Percentiles rank a stretch among this genome's conserved stretches.
phyloP scores from a whole-genome alignment of 2,797 vertebrate species.

The Cottoperca gobio region DNA sequence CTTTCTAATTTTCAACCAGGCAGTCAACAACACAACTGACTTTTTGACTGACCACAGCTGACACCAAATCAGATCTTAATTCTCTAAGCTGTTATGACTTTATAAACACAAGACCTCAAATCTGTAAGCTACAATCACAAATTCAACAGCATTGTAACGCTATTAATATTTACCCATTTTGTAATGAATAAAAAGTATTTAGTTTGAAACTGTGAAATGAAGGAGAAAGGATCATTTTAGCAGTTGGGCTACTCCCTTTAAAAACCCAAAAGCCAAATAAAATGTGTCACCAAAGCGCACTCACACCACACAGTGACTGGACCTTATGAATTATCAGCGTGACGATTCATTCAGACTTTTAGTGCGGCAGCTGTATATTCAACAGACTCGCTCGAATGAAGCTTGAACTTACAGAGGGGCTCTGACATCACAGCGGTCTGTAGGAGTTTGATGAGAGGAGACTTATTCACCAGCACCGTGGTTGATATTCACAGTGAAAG shows the following conservation, averaged over 20 bases:
- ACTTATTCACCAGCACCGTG: conserved; percentile 74
- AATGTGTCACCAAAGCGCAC: conserved; percentile 19
- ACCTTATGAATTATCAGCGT: conserved; percentile 5
- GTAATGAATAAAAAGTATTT: neutral
- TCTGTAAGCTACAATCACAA: neutral
- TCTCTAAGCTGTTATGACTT: neutral
- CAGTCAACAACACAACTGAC: neutral
- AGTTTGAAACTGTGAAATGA: neutral
- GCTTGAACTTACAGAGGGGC: conserved; percentile 57
- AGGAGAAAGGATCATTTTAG: neutral
- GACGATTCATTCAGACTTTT: conserved; percentile 28
- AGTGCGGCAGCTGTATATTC: conserved; percentile 15
- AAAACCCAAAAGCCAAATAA: neutral
- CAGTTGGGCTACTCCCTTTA: conserved; percentile 1
- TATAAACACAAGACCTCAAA: neutral
- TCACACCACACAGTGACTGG: conserved; percentile 15
- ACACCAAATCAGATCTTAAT: neutral
- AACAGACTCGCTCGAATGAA: conserved; percentile 27
- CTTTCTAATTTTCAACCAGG: neutral
- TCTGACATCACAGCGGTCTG: conserved; percentile 72
- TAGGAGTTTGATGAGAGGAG: conserved; percentile 79
- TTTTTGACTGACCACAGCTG: neutral
- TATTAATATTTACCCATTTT: neutral
- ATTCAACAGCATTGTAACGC: neutral
- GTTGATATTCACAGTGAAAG: conserved; percentile 87